These are phyloP conservation scores for Perca flavescens DNA, from an alignment of 2,113 vertebrate species.

Conservation along the genomic window DNA sequence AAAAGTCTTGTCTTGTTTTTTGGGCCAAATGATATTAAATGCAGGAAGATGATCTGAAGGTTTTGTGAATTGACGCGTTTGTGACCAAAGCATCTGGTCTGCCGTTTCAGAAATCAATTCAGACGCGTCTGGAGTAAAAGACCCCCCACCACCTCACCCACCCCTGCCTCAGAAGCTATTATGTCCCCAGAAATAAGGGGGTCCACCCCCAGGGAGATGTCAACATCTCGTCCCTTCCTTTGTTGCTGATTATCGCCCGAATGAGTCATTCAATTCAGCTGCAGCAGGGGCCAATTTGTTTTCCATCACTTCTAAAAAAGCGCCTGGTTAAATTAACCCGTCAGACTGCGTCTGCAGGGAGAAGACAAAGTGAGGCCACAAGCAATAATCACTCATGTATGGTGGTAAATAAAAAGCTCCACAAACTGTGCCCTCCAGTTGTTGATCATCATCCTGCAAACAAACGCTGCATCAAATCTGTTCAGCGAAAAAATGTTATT, in stretches of 20 bases:
- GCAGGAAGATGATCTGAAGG: not conserved
- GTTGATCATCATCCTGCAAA: not conserved
- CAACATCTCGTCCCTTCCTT: constrained; percentile 63
- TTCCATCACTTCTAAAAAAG: constrained; percentile 62
- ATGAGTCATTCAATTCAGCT: constrained; percentile 56
- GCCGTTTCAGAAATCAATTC: constrained; percentile 61
- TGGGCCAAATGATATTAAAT: not conserved
- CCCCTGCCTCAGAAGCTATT: constrained; percentile 51
- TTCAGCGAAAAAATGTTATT: constrained; percentile 4
- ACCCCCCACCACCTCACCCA: not conserved
- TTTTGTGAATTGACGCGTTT: constrained; percentile 9
- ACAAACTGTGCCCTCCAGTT: constrained; percentile 30
- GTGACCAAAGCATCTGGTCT: constrained; percentile 56
- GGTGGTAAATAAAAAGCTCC: constrained; percentile 40
- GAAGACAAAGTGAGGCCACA: constrained; percentile 53
- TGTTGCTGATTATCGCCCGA: constrained; percentile 65
- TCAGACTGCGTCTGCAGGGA: constrained; percentile 28
- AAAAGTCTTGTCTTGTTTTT: not conserved
- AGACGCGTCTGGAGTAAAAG: constrained; percentile 51
- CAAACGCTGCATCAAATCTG: constrained; percentile 20
- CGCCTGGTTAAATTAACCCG: constrained; percentile 65
- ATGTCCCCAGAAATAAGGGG: constrained; percentile 49
- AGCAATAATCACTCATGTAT: constrained; percentile 55
- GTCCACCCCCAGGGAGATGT: constrained; percentile 60
- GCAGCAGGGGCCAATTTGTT: constrained; percentile 74